These are phyloP conservation scores for Leptoteleia sp. DNA, from an alignment of 1,140 invertebrate genomes.

Conservation along the genomic window DNA sequence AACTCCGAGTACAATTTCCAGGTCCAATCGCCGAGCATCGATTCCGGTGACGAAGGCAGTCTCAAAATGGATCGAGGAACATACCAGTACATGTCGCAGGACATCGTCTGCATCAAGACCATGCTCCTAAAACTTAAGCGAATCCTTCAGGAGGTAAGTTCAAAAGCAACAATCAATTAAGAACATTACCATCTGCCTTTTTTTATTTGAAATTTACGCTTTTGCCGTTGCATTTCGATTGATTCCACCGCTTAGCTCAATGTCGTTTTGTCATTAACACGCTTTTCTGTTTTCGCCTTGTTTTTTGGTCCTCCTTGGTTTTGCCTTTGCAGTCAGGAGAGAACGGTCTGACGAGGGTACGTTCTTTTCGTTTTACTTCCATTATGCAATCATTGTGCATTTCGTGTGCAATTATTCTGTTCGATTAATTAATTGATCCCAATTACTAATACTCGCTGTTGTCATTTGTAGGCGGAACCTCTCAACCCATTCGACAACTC, in stretches of 20 bases:
- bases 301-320: constrained; percentile 76
- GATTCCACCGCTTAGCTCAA: constrained; percentile 40
- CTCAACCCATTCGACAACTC: constrained; percentile 91
- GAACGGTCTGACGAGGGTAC: constrained; percentile 84
- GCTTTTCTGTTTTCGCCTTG: constrained; percentile 70
- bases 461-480: constrained; percentile 86
- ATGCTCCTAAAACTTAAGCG: constrained; percentile 88
- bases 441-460: constrained; percentile 24
- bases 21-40: constrained; percentile 77
- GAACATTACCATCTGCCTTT: too few species aligned
- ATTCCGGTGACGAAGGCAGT: constrained; percentile 82
- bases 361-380: constrained; percentile 72
- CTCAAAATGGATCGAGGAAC: constrained; percentile 83
- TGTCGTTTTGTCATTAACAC: constrained; percentile 72
- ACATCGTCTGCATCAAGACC: constrained; percentile 89
- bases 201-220: constrained; percentile 37
- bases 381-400: constrained; percentile 27
- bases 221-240: constrained; percentile 35
- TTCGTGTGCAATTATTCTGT: constrained; percentile 41
- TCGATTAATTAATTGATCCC: constrained; percentile 16
- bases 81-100: constrained; percentile 87
- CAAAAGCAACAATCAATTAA: too few species aligned
- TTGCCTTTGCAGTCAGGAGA: constrained; percentile 82
- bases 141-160: constrained; percentile 87
- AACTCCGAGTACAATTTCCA: constrained; percentile 47